Base-by-base conservation (phyloP, 2,797 vertebrate genomes). In the Leptatherina wallacei region DNA sequence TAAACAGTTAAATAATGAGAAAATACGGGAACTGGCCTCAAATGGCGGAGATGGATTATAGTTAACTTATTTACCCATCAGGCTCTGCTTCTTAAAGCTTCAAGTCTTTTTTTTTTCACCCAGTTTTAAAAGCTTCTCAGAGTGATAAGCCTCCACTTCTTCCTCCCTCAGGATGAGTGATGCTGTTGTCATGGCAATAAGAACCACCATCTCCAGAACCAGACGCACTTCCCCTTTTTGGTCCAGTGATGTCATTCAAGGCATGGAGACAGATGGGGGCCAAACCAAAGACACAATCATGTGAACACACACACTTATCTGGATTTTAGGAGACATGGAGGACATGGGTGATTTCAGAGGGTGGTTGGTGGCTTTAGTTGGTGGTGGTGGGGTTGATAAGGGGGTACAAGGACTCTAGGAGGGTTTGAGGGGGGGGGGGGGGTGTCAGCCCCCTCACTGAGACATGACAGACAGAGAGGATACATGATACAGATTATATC, bases 251-350 rank as follows among this genome's bases (percentile, higher is more conserved):
- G 90, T 92, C 90, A 90, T 81, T 14, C 0, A 11, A 72, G 73
- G 33, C 79, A 3, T 9, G 55, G 71, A 89, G 72, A 88, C 78
- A 84, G 72, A 77, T 78, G 6, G 78, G 72, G 82, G 71, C 73
- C 71, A 63, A 52, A 14, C n/a, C 69, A 71, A 66, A 68, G 66
- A 81, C 71, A 60, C 67, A 64, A 20, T 49, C 77, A 65, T 57
- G 24, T 65, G 75, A 69, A 69, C 35, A 58, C 69, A 29, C 42
- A 71, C 84, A 90, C 93, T 97, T 97, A 97, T 97, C 96, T 96
- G 95, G 69, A 42, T 57, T 38, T 72, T 76, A 61, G 76, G 80
- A 85, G 83, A 85, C 69, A 64, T 92, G 93, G 61, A 70, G 69
- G 83, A 93, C 92, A 85, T 91, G 91, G 92, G 93, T 52, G 73